These are phyloP conservation scores for Tyria jacobaeae DNA, from an alignment of 2,888 invertebrate genomes.

Conservation along the genomic window DNA sequence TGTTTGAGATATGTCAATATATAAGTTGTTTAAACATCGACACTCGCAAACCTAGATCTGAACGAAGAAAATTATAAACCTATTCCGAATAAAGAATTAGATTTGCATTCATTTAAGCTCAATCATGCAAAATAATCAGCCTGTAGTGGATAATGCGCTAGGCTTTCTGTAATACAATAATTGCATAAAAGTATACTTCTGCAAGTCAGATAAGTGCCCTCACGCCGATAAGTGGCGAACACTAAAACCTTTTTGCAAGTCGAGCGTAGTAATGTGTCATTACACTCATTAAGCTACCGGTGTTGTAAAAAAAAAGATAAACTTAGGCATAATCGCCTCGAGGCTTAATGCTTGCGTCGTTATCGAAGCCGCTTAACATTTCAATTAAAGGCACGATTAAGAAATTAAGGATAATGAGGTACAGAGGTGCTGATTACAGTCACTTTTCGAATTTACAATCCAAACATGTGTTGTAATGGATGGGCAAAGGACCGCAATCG, in stretches of 20 bases:
- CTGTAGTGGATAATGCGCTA: slow-evolving; percentile 5
- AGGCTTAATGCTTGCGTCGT: slow-evolving; percentile 67
- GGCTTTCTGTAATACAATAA: slow-evolving; percentile 24
- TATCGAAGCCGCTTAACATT: slow-evolving; percentile 76
- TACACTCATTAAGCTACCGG: slow-evolving; percentile 55
- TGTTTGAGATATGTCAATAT: too few relatives aligned
- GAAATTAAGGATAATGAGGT: slow-evolving; percentile 80
- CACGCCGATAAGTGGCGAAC: slow-evolving; percentile 36
- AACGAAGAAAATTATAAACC: neutral
- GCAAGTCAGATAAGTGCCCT: slow-evolving; percentile 31
- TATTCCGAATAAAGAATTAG: too few relatives aligned
- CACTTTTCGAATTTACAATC: slow-evolving; percentile 62
- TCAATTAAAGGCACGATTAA: slow-evolving; percentile 82
- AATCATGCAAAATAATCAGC: slow-evolving; percentile 9
- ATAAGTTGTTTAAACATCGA: too few relatives aligned
- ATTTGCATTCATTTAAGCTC: neutral
- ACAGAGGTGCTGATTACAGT: slow-evolving; percentile 68
- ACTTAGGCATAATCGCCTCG: slow-evolving; percentile 57
- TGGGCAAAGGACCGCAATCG: slow-evolving; percentile 7
- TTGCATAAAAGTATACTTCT: slow-evolving; percentile 35
- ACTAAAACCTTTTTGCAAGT: slow-evolving; percentile 39
- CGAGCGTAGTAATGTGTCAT: slow-evolving; percentile 45
- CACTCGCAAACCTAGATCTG: too few relatives aligned
- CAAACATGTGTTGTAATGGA: slow-evolving; percentile 59
- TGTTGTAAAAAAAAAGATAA: slow-evolving; percentile 63